These are phyloP conservation scores for Liposcelis brunnea DNA, from an alignment of 2,888 invertebrate genomes.

Conservation along the genomic window DNA sequence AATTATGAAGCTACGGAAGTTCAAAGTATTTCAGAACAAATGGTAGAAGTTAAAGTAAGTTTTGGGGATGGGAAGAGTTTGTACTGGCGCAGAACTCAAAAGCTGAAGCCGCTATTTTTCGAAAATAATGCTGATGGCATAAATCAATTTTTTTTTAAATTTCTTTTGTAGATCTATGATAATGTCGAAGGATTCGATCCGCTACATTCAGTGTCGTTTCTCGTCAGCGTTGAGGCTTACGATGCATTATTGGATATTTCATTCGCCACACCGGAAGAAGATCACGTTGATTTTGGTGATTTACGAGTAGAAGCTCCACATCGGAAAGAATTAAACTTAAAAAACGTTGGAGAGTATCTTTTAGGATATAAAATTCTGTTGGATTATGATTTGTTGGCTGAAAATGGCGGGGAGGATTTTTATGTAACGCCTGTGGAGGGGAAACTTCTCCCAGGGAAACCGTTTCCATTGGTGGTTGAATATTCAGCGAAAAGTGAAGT, in stretches of 20 bases:
- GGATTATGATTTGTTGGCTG: neutral
- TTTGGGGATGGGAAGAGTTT: too few relatives aligned
- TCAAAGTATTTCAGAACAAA: slow-evolving; percentile 25
- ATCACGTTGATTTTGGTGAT: slow-evolving; percentile 35
- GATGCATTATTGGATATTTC: slow-evolving; percentile 38
- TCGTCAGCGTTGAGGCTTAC: slow-evolving; percentile 38
- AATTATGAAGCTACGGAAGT: slow-evolving; percentile 31
- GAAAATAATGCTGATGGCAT: too few relatives aligned
- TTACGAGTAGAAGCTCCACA: slow-evolving; percentile 37
- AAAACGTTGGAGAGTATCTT: slow-evolving; percentile 38
- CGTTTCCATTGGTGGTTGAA: slow-evolving; percentile 17
- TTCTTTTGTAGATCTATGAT: too few relatives aligned
- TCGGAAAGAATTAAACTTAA: slow-evolving; percentile 30
- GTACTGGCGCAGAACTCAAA: slow-evolving; percentile 15
- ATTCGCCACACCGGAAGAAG: slow-evolving; percentile 29
- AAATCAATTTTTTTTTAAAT: too few relatives aligned
- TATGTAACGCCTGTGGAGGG: slow-evolving; percentile 20
- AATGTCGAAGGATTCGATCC: too few relatives aligned
- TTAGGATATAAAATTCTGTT: neutral
- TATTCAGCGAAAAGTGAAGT: slow-evolving; percentile 19
- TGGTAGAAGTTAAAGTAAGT: slow-evolving; percentile 31
- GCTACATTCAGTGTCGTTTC: slow-evolving; percentile 29
- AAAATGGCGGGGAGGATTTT: slow-evolving; percentile 18
- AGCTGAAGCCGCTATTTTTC: too few relatives aligned
- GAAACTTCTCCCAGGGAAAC: slow-evolving; percentile 17